A percentile compares a stretch with the other conserved stretches of the same genome.
Conservation (phyloP, 2,113 vertebrate genomes). For the Nettapus auritus region DNA sequence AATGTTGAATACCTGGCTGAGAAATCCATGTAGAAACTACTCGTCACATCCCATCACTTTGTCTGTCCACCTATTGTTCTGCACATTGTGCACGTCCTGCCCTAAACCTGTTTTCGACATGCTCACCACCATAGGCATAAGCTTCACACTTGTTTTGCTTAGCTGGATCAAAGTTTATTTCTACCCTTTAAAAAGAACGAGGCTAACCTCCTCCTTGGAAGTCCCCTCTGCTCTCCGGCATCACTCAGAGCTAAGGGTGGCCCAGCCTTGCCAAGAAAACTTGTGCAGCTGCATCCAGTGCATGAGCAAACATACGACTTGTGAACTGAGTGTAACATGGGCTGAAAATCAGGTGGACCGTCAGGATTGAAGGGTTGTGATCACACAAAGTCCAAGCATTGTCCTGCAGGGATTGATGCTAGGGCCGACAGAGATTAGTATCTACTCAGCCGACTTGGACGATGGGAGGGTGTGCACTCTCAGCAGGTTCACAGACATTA, state of each 20-base stretch:
- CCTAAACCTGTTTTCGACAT: background rate
- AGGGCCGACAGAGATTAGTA: background rate
- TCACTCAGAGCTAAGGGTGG: background rate
- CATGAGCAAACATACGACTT: background rate
- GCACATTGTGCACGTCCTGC: background rate
- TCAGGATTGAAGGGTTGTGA: background rate
- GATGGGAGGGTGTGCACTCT: rapidly evolving
- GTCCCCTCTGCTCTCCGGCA: background rate
- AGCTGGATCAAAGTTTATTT: background rate
- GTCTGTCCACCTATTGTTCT: background rate
- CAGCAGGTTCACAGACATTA: background rate
- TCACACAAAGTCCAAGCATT: background rate
- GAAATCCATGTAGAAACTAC: background rate
- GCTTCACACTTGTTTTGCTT: background rate
- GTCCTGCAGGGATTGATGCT: background rate
- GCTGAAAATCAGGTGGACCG: background rate
- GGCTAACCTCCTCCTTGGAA: background rate
- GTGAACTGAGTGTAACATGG: background rate
- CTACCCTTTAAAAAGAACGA: background rate
- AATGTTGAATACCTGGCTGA: background rate
- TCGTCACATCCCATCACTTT: background rate
- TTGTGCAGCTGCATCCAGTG: background rate
- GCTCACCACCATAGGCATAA: background rate
- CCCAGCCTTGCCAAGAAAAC: background rate
- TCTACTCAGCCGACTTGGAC: background rate